phyloP scores from a whole-genome alignment of 2,888 invertebrate species.

The Cheilosia grossa region DNA sequence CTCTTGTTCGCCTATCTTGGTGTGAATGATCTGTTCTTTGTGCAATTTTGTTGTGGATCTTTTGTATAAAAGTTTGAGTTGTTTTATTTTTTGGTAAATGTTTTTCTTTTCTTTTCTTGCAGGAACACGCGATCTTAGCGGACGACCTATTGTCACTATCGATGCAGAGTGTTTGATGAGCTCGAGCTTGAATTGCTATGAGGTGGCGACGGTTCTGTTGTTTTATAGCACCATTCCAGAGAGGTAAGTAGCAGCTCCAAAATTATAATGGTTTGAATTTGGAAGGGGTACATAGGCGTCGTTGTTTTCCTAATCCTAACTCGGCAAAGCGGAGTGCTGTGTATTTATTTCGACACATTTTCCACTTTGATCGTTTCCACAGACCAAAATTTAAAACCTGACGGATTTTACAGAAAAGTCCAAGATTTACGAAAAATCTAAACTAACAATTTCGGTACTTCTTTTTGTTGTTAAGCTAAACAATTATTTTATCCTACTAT shows the following conservation, averaged over 20 bases:
- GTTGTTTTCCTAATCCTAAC: too few species aligned
- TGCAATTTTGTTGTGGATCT: constrained; percentile 44
- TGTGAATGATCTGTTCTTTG: constrained; percentile 66
- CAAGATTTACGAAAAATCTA: too few species aligned
- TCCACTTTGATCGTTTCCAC: too few species aligned
- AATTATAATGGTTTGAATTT: too few species aligned
- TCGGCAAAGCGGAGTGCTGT: too few species aligned
- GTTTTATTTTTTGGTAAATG: constrained; percentile 3
- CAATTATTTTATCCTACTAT: too few species aligned
- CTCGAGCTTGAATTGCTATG: constrained; percentile 86
- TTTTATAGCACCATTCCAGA: constrained; percentile 88
- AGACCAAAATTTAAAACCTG: too few species aligned
- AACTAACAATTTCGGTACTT: too few species aligned
- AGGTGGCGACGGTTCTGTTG: constrained; percentile 88
- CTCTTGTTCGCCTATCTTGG: constrained; percentile 31
- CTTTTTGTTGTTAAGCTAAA: too few species aligned
- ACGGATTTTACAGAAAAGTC: too few species aligned
- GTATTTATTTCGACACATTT: too few species aligned
- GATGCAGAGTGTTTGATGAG: constrained; percentile 86
- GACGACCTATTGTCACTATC: constrained; percentile 87
- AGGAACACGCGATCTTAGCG: constrained; percentile 88
- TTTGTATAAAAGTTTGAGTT: background rate
- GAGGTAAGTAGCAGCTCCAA: constrained; percentile 84
- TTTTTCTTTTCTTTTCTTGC: constrained; percentile 78
- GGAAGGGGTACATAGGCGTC: too few species aligned